Evolutionary conservation across 37 sponge, comb jelly and placozoan genomes (phyloP).

Genomic region (Mnemiopsis leidyi): DNA sequence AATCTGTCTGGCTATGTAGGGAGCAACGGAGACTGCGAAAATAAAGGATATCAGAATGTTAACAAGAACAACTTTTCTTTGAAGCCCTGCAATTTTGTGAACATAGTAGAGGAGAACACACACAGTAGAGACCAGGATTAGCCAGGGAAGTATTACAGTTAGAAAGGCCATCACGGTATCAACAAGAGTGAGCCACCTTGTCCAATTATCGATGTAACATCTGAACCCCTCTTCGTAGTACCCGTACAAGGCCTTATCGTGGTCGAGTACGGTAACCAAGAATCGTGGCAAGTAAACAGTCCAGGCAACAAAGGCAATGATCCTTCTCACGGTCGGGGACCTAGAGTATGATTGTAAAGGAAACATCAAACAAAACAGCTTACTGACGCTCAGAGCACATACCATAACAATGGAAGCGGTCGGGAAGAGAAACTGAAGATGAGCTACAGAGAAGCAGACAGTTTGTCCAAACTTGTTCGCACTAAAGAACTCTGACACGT

Average conservation of each 20-base stretch:
- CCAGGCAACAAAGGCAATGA: neutral
- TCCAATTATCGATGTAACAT: neutral
- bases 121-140: neutral
- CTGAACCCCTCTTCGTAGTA: neutral
- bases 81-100: neutral
- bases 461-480: neutral
- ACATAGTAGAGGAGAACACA: neutral
- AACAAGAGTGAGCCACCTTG: neutral
- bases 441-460: neutral
- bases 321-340: neutral
- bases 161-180: neutral
- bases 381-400: constrained; percentile 5
- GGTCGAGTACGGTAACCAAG: neutral
- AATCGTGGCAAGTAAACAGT: neutral
- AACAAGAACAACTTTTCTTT: neutral
- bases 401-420: neutral
- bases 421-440: neutral
- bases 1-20: neutral
- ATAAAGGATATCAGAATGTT: neutral
- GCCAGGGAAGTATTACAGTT: neutral
- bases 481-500: neutral
- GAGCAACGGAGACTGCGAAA: neutral
- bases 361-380: neutral
- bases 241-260: neutral
- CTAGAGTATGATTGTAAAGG: neutral